phyloP scores from a whole-genome alignment of 2,797 vertebrate species.

The Aeoliscus strigatus region DNA sequence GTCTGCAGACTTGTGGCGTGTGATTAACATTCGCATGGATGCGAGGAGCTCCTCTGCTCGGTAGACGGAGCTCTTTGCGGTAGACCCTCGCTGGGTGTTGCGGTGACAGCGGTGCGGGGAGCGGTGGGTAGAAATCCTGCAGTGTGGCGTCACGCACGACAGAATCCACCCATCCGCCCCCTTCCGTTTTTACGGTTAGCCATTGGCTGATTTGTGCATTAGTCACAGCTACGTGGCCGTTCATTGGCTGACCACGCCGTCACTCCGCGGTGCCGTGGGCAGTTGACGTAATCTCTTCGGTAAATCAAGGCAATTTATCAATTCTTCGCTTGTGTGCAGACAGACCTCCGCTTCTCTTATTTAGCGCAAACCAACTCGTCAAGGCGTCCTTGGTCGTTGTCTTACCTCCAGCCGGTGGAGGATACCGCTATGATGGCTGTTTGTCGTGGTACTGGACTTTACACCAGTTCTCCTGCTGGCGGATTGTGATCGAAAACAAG shows the following conservation, averaged over 20 bases:
- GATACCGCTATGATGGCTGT: conserved; percentile 72
- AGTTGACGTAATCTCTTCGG: conserved; percentile 82
- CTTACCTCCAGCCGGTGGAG: conserved; percentile 36
- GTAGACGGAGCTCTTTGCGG: conserved; percentile 58
- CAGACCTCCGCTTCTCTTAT: conserved; percentile 37
- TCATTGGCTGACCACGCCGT: conserved; percentile 51
- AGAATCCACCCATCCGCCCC: conserved; percentile 14
- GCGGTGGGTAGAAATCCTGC: conserved; percentile 74
- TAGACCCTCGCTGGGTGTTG: conserved; percentile 39
- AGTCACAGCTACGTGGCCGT: conserved; percentile 15
- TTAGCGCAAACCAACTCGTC: conserved; percentile 29
- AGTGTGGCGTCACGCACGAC: conserved; percentile 75
- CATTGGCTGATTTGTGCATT: conserved; percentile 55
- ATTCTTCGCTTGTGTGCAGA: conserved; percentile 56
- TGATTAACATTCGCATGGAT: no score
- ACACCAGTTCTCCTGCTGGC: conserved; percentile 48
- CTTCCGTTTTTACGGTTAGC: background rate
- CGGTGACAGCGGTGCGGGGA: conserved; percentile 60
- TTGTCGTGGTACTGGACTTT: conserved; percentile 59
- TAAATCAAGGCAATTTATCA: conserved; percentile 74
- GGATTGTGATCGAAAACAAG: conserved; percentile 62
- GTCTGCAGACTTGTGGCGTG: background rate
- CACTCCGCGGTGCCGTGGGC: conserved; percentile 51
- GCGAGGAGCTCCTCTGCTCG: background rate
- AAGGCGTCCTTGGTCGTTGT: conserved; percentile 19